Evolutionary conservation across 2,797 vertebrate genomes (phyloP), one percentile per base, ranked within the genome.

Genomic region (Tarsius wallacei): DNA sequence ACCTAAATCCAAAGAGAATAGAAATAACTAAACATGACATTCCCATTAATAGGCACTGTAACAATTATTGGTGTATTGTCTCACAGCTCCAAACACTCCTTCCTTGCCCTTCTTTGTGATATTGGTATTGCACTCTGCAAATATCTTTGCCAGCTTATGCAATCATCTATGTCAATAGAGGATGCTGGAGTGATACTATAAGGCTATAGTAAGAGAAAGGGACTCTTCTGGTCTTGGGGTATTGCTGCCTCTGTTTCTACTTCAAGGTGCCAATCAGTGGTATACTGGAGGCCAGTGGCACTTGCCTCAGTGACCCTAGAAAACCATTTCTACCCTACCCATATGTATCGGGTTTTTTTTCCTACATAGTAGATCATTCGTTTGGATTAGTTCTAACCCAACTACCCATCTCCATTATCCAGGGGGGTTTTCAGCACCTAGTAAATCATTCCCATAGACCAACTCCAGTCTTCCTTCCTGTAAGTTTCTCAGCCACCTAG

Each of bases 251-350:
- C 28, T 42, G 10, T 61, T 55, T 33, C 33, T 86, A 55, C 51
- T 28, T n/a, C 36, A 31, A 16, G 19, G 26, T 17, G 5, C 64
- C 4, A 5, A 1, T 4, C 13, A 3, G 10, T 9, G 11, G 5
- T 21, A 11, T 70, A 51, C 26, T 0, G 1, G 16, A 80, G n/a
- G 6, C 22, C 42, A 70, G 36, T 11, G 9, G 7, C 21, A 3
- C 17, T 24, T 13, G 9, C 17, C 19, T 74, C 8, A 2, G 7
- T 24, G 31, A 21, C 63, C 16, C 55, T 42, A 16, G 13, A 4
- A 47, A 17, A 63, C 14, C 2, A 17, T 11, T 88, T 31, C 33
- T 26, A 24, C 16, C 17, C 3, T 53, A 10, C 3, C 21, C 4
- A 6, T 1, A 13, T 2, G 33, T 15, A 22, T 12, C 12, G 12